These are phyloP conservation scores for Colostygia pectinataria DNA, from an alignment of 2,888 invertebrate species.

Conservation along the genomic window DNA sequence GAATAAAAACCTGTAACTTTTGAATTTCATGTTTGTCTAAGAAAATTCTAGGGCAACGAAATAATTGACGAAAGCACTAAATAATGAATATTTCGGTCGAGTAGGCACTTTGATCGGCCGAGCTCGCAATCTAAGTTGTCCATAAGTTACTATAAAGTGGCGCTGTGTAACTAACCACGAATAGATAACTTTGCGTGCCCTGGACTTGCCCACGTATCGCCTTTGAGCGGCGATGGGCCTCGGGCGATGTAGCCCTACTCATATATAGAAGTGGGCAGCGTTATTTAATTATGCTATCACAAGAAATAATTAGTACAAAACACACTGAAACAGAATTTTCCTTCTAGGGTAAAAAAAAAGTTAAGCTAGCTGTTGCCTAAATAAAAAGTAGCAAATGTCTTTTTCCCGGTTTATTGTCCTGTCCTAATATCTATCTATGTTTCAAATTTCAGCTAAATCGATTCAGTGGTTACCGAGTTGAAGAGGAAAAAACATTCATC, in stretches of 20 bases:
- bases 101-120: conserved; percentile 31
- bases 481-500: too few species aligned
- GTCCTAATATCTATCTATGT: too few species aligned
- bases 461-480: too few species aligned
- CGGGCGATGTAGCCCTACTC: conserved; percentile 41
- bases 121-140: conserved; percentile 28
- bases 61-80: neutral
- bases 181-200: conserved; percentile 42
- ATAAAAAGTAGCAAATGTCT: too few species aligned
- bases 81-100: conserved; percentile 19
- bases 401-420: too few species aligned
- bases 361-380: too few species aligned
- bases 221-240: conserved; percentile 59
- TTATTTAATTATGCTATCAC: neutral
- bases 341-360: too few species aligned
- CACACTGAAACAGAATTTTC: too few species aligned
- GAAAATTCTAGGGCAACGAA: neutral
- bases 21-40: too few species aligned
- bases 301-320: neutral
- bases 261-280: conserved; percentile 2
- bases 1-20: too few species aligned
- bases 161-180: conserved; percentile 44
- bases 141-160: conserved; percentile 38
- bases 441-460: too few species aligned
- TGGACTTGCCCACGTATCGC: conserved; percentile 55